Evolutionary conservation across 1,140 invertebrate genomes (phyloP).

Genomic region (Drosophila tani): DNA sequence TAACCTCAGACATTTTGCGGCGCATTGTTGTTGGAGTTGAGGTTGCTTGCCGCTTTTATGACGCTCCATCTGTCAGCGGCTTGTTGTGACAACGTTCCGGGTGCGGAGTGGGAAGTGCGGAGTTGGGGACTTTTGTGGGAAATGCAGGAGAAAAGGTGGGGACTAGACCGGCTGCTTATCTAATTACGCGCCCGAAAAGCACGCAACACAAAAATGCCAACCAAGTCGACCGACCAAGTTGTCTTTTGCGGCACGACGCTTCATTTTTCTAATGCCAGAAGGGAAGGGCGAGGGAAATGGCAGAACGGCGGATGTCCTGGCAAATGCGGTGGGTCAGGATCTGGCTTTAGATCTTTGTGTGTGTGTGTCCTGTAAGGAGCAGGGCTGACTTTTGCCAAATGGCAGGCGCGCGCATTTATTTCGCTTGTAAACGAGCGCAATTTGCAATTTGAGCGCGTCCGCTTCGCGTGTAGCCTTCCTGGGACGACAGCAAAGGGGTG

Average conservation of each 20-base stretch:
- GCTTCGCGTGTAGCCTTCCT: constrained; percentile 31
- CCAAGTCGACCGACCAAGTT: constrained; percentile 45
- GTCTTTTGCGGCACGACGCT: constrained; percentile 74
- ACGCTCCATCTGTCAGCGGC: constrained; percentile 78
- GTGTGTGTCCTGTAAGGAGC: constrained; percentile 5
- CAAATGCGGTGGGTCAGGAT: constrained; percentile 5
- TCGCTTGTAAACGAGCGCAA: constrained; percentile 76
- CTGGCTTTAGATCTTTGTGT: not conserved
- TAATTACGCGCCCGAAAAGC: constrained; percentile 73
- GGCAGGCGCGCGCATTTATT: constrained; percentile 66
- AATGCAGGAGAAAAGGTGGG: not conserved
- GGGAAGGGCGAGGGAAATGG: constrained; percentile 11
- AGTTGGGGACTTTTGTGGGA: not conserved
- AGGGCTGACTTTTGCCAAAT: constrained; percentile 57
- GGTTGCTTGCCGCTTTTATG: constrained; percentile 63
- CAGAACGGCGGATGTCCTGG: not conserved
- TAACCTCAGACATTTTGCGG: constrained; percentile 71
- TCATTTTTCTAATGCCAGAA: constrained; percentile 73
- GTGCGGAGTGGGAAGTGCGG: too few relatives aligned
- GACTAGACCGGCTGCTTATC: constrained; percentile 60
- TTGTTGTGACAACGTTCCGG: constrained; percentile 58
- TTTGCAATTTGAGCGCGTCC: constrained; percentile 77
- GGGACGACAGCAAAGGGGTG: not conserved
- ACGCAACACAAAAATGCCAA: constrained; percentile 70
- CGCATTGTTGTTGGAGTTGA: constrained; percentile 56